phyloP scores from a whole-genome alignment of 2,888 invertebrate genomes.

The Eumacrocentrus americanus region DNA sequence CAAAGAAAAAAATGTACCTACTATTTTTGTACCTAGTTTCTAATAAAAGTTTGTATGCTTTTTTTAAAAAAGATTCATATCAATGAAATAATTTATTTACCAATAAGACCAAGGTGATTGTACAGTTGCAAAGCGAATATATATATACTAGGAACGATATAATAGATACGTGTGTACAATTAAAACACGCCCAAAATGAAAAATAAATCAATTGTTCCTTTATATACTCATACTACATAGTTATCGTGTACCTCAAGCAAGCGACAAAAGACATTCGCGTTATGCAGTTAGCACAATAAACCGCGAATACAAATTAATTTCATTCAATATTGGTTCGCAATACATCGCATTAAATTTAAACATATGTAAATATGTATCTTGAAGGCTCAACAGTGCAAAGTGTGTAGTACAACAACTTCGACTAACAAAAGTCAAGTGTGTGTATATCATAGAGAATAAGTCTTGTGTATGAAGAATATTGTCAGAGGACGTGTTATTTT shows the following conservation, averaged over 20 bases:
- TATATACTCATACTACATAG: background rate
- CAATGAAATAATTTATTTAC: slow-evolving; percentile 54
- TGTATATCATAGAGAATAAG: slow-evolving; percentile 11
- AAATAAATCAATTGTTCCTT: slow-evolving; percentile 6
- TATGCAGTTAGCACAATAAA: background rate
- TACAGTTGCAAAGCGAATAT: slow-evolving; percentile 37
- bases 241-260: background rate
- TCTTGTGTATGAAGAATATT: slow-evolving; percentile 31
- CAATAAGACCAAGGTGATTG: slow-evolving; percentile 46
- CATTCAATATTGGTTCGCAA: background rate
- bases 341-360: background rate
- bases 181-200: background rate
- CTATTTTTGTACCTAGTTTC: slow-evolving; percentile 57
- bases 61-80: slow-evolving; percentile 42
- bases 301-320: background rate
- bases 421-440: slow-evolving; percentile 7
- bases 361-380: slow-evolving; percentile 11
- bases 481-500: slow-evolving; percentile 33
- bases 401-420: background rate
- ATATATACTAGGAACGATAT: slow-evolving; percentile 12
- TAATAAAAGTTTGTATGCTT: slow-evolving; percentile 59
- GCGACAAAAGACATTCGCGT: background rate
- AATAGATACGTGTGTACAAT: slow-evolving; percentile 10
- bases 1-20: slow-evolving; percentile 55
- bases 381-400: slow-evolving; percentile 29